phyloP scores from a whole-genome alignment of 2,888 invertebrate genomes.

The Noctua janthe region DNA sequence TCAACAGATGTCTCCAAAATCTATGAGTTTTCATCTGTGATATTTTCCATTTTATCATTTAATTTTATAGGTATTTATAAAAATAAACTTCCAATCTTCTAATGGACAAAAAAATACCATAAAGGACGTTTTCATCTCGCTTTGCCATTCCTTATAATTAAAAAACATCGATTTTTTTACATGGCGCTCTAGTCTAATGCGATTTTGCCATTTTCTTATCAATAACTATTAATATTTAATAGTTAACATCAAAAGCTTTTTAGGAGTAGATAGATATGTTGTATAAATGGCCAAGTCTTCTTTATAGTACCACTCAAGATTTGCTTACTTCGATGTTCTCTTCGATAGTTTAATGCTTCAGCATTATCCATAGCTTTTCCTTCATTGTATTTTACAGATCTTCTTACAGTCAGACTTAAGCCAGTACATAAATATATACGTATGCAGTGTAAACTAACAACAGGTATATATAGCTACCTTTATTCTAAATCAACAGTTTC shows the following conservation, averaged over 20 bases:
- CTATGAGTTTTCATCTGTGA: neutral
- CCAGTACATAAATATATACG: slow-evolving; percentile 15
- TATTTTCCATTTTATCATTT: neutral
- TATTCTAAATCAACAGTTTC: slow-evolving; percentile 41
- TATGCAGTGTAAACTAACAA: slow-evolving; percentile 12
- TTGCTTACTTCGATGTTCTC: slow-evolving; percentile 13
- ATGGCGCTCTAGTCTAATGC: slow-evolving; percentile 7
- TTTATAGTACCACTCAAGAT: neutral
- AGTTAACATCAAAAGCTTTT: slow-evolving; percentile 41
- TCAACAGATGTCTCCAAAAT: neutral
- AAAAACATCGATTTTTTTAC: slow-evolving; percentile 39
- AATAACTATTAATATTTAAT: slow-evolving; percentile 7
- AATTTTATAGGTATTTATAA: slow-evolving; percentile 1
- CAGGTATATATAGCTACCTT: slow-evolving; percentile 14
- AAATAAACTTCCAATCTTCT: slow-evolving; percentile 25
- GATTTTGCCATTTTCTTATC: slow-evolving; percentile 14
- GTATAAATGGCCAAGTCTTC: slow-evolving; percentile 5
- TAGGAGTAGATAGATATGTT: slow-evolving; percentile 27
- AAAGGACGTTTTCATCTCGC: slow-evolving; percentile 15
- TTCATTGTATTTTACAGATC: neutral
- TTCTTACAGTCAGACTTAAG: slow-evolving; percentile 14
- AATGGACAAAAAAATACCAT: neutral
- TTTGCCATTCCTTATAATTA: slow-evolving; percentile 4
- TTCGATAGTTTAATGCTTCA: neutral
- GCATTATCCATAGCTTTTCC: neutral